Evolutionary conservation across 2,888 invertebrate genomes (phyloP).

Genomic region (Callyntrura sp.): DNA sequence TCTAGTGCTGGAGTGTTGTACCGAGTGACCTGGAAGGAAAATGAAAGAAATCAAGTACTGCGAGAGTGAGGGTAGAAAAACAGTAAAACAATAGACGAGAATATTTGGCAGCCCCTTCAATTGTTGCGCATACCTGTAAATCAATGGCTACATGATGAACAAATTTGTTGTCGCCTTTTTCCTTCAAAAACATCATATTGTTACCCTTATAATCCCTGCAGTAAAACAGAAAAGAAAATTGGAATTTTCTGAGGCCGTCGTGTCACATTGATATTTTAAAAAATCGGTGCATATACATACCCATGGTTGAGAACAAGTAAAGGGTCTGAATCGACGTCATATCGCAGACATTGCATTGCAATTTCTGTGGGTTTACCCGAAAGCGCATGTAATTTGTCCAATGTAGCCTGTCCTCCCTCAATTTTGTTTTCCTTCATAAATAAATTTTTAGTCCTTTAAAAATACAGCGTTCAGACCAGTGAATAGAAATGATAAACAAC

Average conservation of each 20-base stretch:
- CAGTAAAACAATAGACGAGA: too few relatives aligned
- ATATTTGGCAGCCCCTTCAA: too few relatives aligned
- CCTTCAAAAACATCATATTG: slow-evolving; percentile 15
- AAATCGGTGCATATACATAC: background rate
- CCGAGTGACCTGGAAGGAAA: background rate
- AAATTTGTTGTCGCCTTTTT: background rate
- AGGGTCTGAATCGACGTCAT: background rate
- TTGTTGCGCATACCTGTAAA: background rate
- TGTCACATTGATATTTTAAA: too few relatives aligned
- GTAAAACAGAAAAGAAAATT: background rate
- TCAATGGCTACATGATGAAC: background rate
- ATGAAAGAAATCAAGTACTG: background rate
- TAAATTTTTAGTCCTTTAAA: too few relatives aligned
- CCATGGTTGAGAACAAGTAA: background rate
- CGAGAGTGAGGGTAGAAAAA: background rate
- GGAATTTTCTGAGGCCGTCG: too few relatives aligned
- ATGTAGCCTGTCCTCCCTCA: background rate
- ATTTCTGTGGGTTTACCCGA: background rate
- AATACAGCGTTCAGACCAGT: too few relatives aligned
- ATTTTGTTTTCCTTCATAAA: too few relatives aligned
- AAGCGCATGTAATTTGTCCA: background rate
- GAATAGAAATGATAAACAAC: too few relatives aligned
- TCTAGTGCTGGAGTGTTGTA: background rate
- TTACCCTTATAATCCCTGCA: slow-evolving; percentile 5
- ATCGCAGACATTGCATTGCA: background rate